Evolutionary conservation across 2,888 invertebrate genomes (phyloP).

Genomic region (Ophion obscuratus): DNA sequence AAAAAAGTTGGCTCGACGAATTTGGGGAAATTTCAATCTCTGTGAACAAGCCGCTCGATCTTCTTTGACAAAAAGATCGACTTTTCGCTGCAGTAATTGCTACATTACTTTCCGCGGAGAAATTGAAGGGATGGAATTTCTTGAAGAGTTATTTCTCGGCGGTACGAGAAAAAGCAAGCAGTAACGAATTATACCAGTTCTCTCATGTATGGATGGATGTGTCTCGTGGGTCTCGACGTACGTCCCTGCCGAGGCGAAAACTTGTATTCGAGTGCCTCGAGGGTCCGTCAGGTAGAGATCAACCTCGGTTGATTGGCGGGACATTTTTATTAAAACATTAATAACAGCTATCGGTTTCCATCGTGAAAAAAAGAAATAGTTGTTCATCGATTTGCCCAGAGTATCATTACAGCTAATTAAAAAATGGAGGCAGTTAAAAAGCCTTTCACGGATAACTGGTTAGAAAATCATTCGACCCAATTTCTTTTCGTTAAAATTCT

Average conservation of each 20-base stretch:
- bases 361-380: not conserved
- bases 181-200: slow-evolving; percentile 40
- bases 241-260: not conserved
- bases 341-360: not conserved
- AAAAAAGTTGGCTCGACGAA: not conserved
- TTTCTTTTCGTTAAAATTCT: not conserved
- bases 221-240: not conserved
- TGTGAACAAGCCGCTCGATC: not conserved
- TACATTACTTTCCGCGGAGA: slow-evolving; percentile 10
- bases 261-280: not conserved
- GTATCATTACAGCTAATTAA: not conserved
- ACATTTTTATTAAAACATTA: not conserved
- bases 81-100: slow-evolving; percentile 8
- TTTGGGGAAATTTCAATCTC: not conserved
- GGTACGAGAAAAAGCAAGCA: slow-evolving; percentile 7
- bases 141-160: not conserved
- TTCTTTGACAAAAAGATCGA: not conserved
- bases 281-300: not conserved
- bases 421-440: not conserved
- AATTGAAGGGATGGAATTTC: slow-evolving; percentile 28
- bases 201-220: slow-evolving; percentile 2
- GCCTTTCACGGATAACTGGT: not conserved
- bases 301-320: not conserved
- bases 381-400: not conserved
- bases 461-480: not conserved